A percentile compares a stretch with the other conserved stretches of the same genome.
Evolutionary conservation across 1,140 invertebrate species (phyloP).

Genomic region (Agrilus planipennis): DNA sequence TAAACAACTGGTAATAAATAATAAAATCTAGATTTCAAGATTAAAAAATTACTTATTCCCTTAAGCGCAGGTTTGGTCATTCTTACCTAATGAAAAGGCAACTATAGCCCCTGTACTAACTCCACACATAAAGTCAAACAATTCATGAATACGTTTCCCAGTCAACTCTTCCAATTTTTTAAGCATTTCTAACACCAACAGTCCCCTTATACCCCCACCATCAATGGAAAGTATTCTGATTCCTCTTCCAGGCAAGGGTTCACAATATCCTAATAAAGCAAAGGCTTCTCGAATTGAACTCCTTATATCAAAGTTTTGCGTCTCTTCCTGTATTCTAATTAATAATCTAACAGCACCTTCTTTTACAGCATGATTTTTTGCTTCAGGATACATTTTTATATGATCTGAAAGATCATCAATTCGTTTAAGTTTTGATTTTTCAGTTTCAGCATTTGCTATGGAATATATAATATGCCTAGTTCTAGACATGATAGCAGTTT

Average conservation of each 20-base stretch:
- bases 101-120: constrained; percentile 82
- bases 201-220: constrained; percentile 78
- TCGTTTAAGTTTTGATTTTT: constrained; percentile 41
- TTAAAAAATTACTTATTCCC: background rate
- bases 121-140: constrained; percentile 87
- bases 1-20: too few relatives aligned
- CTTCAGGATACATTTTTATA: constrained; percentile 57
- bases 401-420: constrained; percentile 57
- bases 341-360: constrained; percentile 50
- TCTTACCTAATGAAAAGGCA: constrained; percentile 49
- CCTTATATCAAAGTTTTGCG: constrained; percentile 35
- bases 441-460: constrained; percentile 45
- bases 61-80: too few relatives aligned
- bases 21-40: constrained; percentile 4
- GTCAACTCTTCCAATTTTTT: constrained; percentile 62
- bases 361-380: constrained; percentile 56
- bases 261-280: constrained; percentile 60
- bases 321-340: constrained; percentile 37
- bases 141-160: constrained; percentile 48
- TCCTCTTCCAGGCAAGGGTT: constrained; percentile 57
- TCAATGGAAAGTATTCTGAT: constrained; percentile 79
- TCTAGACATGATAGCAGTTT: constrained; percentile 44
- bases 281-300: constrained; percentile 48
- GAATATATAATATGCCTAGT: constrained; percentile 55
- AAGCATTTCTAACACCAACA: constrained; percentile 71